phyloP scores from a whole-genome alignment of 2,797 vertebrate genomes.

The Anabas testudineus region DNA sequence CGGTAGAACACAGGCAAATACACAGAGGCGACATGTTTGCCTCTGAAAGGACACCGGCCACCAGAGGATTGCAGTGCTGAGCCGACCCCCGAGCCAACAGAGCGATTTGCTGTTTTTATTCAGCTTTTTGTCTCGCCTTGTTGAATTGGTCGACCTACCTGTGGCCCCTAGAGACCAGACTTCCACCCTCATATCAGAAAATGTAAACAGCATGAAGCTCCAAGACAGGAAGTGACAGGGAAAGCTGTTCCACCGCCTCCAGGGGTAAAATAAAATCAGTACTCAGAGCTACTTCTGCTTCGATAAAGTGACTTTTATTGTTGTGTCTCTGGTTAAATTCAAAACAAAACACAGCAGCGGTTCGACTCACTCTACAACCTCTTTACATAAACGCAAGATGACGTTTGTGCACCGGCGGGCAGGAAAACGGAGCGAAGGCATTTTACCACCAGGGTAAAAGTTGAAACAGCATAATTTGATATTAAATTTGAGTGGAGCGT shows the following conservation, averaged over 20 bases:
- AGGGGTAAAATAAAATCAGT: constrained; percentile 20
- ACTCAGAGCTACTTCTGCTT: constrained; percentile 3
- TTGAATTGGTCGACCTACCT: constrained; percentile 29
- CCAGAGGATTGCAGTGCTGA: constrained; percentile 26
- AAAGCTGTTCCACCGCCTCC: constrained; percentile 30
- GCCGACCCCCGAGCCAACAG: background rate
- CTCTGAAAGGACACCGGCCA: constrained; percentile 11
- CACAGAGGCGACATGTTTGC: constrained; percentile 5
- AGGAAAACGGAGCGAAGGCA: background rate
- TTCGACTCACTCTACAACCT: background rate
- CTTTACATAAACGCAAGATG: constrained; percentile 25
- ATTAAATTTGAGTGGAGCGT: constrained; percentile 3
- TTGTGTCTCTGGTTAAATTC: constrained; percentile 16
- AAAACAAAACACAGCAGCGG: constrained; percentile 10
- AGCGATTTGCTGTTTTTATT: constrained; percentile 25
- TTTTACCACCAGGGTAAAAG: background rate
- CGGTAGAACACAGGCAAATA: constrained; percentile 1
- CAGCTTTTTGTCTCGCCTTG: constrained; percentile 29
- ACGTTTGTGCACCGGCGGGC: constrained; percentile 15
- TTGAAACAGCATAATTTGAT: constrained; percentile 33
- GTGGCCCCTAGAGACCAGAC: constrained; percentile 38
- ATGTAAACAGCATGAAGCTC: constrained; percentile 29
- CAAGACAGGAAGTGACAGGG: constrained; percentile 44
- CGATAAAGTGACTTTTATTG: constrained; percentile 14
- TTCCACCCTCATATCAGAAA: constrained; percentile 30